Base-by-base conservation (phyloP, 2,888 invertebrate species). In the Didymodactylos carnosus region DNA sequence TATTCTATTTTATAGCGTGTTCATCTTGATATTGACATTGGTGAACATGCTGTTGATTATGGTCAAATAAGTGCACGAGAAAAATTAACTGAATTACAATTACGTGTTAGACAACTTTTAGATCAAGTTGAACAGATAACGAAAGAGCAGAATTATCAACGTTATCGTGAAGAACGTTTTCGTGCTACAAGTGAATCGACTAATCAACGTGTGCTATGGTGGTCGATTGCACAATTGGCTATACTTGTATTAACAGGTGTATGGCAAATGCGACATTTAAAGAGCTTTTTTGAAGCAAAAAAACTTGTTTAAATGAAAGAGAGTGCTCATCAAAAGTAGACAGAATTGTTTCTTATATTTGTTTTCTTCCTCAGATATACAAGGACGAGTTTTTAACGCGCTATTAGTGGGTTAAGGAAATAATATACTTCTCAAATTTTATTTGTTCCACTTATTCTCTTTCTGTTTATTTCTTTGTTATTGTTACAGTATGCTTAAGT, bases 251-350 rank as follows among this genome's bases (percentile, higher is more conserved):
- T 88, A 41, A 97, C 97, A 87, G 98, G 98, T 23, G 90, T 92
- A 78, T 98, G 97, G 97, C 98, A 98, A 85, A 97, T 98, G 94
- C 88, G 89, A 80, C 98, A 99, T 87, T 87, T 98, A 78, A 97
- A 97, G 87, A 91, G 92, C 80, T 98, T 98, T 88, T 99, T 98
- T 81, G 95, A 98, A 85, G 97, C 97, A 39, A 98, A 98, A 86
- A 99, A 98, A 87, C 87, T 98, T 46, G 74, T 75, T 70, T 72
- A 75, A 72, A 71, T n/a, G n/a, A n/a, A n/a, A n/a, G n/a, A n/a
- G n/a, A n/a, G n/a, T n/a, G n/a, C n/a, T n/a, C n/a, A n/a, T n/a
- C n/a, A n/a, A n/a, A n/a, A n/a, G n/a, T n/a, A n/a, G n/a, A n/a
- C n/a, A n/a, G n/a, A n/a, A n/a, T n/a, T n/a, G n/a, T n/a, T n/a